Evolutionary conservation across 2,888 invertebrate species (phyloP).

Genomic region (Tetanocera ferruginea): DNA sequence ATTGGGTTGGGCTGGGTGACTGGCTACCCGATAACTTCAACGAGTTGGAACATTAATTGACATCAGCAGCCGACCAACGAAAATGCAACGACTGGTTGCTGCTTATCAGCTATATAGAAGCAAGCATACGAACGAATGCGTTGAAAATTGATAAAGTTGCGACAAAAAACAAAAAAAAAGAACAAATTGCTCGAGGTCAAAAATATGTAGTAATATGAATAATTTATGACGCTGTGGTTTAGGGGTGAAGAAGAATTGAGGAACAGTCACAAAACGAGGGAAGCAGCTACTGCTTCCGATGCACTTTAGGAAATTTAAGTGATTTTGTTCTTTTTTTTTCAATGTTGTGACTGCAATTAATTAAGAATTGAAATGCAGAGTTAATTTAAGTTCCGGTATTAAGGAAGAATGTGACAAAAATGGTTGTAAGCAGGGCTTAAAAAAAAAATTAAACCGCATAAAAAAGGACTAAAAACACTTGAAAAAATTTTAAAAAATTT

Average conservation of each 20-base stretch:
- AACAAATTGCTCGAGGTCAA: neutral
- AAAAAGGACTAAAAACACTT: neutral
- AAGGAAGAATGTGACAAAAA: neutral
- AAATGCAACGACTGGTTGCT: neutral
- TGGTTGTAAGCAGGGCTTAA: neutral
- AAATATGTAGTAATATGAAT: neutral
- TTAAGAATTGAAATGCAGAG: constrained; percentile 14
- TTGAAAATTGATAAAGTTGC: constrained; percentile 23
- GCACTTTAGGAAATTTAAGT: constrained; percentile 11
- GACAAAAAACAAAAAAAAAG: neutral
- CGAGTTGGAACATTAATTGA: constrained; percentile 23
- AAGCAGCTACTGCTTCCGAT: neutral
- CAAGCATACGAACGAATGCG: neutral
- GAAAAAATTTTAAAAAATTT: neutral
- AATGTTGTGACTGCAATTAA: constrained; percentile 33
- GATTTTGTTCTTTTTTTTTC: neutral
- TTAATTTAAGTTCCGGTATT: neutral
- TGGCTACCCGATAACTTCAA: constrained; percentile 11
- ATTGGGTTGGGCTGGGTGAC: neutral
- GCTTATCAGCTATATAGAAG: neutral
- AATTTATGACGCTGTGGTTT: neutral
- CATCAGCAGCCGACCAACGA: constrained; percentile 1
- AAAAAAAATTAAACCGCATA: neutral
- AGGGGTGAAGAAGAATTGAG: neutral
- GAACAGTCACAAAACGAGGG: neutral